phyloP scores from a whole-genome alignment of 1,140 invertebrate genomes.

The Eufriesea mexicana region DNA sequence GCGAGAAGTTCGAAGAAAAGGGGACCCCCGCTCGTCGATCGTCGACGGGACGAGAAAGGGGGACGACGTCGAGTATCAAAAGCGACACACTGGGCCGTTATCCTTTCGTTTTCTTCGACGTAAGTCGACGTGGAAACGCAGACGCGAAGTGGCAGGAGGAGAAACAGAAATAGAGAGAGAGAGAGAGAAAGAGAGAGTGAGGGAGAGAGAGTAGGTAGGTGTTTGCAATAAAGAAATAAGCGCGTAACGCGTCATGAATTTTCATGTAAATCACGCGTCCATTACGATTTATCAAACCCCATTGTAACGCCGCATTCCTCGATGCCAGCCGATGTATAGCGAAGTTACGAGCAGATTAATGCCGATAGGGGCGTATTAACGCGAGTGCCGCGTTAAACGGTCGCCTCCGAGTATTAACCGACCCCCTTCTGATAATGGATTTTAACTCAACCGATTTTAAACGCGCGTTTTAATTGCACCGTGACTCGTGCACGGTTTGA shows the following conservation, averaged over 20 bases:
- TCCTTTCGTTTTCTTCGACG: not conserved
- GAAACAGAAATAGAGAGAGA: too few species aligned
- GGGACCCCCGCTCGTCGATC: not conserved
- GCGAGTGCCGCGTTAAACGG: constrained; percentile 23
- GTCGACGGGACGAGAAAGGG: not conserved
- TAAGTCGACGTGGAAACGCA: not conserved
- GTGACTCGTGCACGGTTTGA: not conserved
- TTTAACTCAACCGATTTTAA: constrained; percentile 17
- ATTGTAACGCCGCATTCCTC: constrained; percentile 23
- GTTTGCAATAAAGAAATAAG: constrained; percentile 5
- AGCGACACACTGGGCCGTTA: not conserved
- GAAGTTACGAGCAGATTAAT: constrained; percentile 36
- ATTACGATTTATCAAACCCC: constrained; percentile 36
- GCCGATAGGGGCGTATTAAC: constrained; percentile 18
- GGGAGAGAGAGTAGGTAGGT: not conserved
- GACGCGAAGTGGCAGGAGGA: too few species aligned
- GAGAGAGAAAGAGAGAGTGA: not conserved
- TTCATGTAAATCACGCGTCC: constrained; percentile 31
- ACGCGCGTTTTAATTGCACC: constrained; percentile 15
- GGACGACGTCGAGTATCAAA: constrained; percentile 6
- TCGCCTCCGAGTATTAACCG: constrained; percentile 20
- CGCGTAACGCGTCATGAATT: constrained; percentile 34
- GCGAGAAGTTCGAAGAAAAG: not conserved
- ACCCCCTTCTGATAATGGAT: not conserved
- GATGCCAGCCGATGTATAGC: not conserved